A percentile compares a stretch with the other conserved stretches of the same genome.
Evolutionary conservation across 92 coral and sea anemone species (phyloP).

Genomic region (Galaxea fascicularis): DNA sequence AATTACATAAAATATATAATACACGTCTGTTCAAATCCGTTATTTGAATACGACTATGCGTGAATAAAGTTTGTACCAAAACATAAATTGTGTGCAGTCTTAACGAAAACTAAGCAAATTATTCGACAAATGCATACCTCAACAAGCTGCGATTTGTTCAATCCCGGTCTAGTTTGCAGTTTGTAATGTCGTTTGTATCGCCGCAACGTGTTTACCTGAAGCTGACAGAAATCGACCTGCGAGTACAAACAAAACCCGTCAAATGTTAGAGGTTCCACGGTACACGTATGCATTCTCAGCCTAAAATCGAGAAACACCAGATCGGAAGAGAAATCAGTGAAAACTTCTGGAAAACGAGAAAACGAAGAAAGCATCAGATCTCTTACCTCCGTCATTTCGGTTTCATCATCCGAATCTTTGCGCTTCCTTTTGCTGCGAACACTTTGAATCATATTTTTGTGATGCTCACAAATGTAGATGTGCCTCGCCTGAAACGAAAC

Average conservation of each 20-base stretch:
- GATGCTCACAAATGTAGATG: constrained; percentile 95
- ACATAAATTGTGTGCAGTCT: too few species aligned
- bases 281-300: background rate
- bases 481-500: constrained; percentile 87
- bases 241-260: constrained; percentile 1
- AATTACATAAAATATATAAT: background rate
- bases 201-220: constrained; percentile 94
- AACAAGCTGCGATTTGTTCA: constrained; percentile 98
- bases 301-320: constrained; percentile 1
- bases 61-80: background rate
- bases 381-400: constrained; percentile 86
- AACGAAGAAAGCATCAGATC: background rate
- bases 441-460: constrained; percentile 98
- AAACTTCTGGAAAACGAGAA: background rate
- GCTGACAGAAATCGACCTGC: constrained; percentile 96
- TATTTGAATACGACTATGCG: background rate
- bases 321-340: background rate
- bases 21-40: background rate
- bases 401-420: constrained; percentile 97
- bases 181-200: constrained; percentile 97
- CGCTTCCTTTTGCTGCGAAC: constrained; percentile 98
- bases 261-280: background rate
- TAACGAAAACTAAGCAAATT: too few species aligned
- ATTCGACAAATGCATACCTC: constrained; percentile 73
- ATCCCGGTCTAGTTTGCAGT: constrained; percentile 94